Evolutionary conservation across 2,888 invertebrate species (phyloP).

Genomic region (Machimus atricapillus): DNA sequence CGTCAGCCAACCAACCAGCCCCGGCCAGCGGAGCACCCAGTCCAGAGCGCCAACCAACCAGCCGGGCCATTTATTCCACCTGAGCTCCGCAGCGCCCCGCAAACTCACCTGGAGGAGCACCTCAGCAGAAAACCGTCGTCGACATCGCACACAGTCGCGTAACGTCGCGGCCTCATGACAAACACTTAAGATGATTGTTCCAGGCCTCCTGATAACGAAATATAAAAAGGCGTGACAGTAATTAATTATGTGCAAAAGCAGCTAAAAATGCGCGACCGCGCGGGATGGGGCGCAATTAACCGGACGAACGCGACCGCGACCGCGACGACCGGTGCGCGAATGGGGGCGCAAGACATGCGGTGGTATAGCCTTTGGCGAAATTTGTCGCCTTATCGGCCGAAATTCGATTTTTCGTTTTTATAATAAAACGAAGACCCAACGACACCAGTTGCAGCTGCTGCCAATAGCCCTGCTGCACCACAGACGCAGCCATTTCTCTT

Average conservation of each 20-base stretch:
- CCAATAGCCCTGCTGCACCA: background rate
- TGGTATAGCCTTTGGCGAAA: background rate
- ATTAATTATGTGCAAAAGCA: constrained; percentile 59
- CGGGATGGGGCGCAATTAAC: constrained; percentile 42
- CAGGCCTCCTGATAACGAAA: constrained; percentile 55
- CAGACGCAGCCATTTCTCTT: background rate
- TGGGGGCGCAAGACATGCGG: constrained; percentile 14
- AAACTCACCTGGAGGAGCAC: background rate
- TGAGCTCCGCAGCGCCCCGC: constrained; percentile 18
- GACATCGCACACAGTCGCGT: constrained; percentile 19
- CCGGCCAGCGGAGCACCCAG: background rate
- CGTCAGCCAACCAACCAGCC: background rate
- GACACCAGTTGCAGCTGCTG: constrained; percentile 3
- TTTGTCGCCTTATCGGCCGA: background rate
- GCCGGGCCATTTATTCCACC: constrained; percentile 38
- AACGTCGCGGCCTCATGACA: constrained; percentile 48
- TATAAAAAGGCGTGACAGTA: constrained; percentile 62
- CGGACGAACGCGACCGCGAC: constrained; percentile 14
- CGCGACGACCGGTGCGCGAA: background rate
- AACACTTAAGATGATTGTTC: constrained; percentile 58
- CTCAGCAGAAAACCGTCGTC: background rate
- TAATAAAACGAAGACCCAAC: background rate
- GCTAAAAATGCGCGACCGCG: constrained; percentile 6
- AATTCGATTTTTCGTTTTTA: background rate
- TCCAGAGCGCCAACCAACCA: constrained; percentile 12